Evolutionary conservation across 2,888 invertebrate genomes (phyloP).

Genomic region (Adela reaumurella): DNA sequence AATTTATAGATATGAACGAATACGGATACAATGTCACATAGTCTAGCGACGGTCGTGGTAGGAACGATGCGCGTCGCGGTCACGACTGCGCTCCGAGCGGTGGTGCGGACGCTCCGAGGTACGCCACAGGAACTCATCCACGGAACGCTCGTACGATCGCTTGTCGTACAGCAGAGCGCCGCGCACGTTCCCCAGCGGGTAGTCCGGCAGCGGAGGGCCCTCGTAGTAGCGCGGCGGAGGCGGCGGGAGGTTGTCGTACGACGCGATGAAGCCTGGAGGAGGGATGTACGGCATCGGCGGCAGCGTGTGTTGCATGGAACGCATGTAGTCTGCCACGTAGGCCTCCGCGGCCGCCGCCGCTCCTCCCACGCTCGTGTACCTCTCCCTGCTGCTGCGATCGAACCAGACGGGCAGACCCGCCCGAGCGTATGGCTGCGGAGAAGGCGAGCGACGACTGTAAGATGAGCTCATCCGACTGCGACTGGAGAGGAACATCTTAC

Average conservation of each 20-base stretch:
- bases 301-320: slow-evolving; percentile 81
- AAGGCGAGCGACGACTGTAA: slow-evolving; percentile 56
- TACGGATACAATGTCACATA: slow-evolving; percentile 25
- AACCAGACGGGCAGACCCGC: slow-evolving; percentile 64
- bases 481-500: slow-evolving; percentile 63
- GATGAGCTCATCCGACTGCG: slow-evolving; percentile 58
- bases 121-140: slow-evolving; percentile 82
- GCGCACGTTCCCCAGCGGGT: slow-evolving; percentile 49
- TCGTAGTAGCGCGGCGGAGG: slow-evolving; percentile 67
- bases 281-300: slow-evolving; percentile 84
- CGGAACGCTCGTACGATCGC: slow-evolving; percentile 83
- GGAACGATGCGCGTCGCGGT: slow-evolving; percentile 54
- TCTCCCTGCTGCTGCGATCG: slow-evolving; percentile 44
- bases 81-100: slow-evolving; percentile 45
- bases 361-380: slow-evolving; percentile 36
- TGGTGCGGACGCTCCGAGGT: slow-evolving; percentile 61
- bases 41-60: slow-evolving; percentile 59
- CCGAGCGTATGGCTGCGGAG: slow-evolving; percentile 56
- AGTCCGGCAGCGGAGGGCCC: slow-evolving; percentile 72
- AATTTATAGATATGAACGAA: slow-evolving; percentile 22
- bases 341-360: slow-evolving; percentile 76
- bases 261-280: slow-evolving; percentile 47
- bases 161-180: slow-evolving; percentile 65
- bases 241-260: slow-evolving; percentile 62
- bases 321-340: slow-evolving; percentile 85